Conservation (phyloP, 2,113 vertebrate genomes). For the Bufo bufo region DNA sequence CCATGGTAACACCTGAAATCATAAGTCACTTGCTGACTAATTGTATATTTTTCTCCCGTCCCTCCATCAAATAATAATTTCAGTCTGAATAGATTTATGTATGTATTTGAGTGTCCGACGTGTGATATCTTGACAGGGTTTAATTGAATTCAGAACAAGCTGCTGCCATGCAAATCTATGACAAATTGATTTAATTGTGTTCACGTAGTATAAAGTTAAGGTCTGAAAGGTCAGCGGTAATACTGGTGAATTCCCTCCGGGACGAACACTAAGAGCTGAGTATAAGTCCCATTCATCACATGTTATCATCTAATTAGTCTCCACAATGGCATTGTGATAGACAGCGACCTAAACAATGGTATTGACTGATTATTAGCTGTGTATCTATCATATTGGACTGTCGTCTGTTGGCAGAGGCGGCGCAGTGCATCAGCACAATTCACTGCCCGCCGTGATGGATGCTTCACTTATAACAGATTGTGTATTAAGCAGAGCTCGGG, state of each 20-base stretch:
- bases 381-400: constrained; percentile 89
- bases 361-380: constrained; percentile 89
- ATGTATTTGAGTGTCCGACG: not conserved
- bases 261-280: constrained; percentile 80
- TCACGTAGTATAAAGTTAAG: constrained; percentile 89
- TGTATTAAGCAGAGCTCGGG: not conserved
- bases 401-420: constrained; percentile 66
- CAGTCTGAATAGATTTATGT: not conserved
- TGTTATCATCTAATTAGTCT: constrained; percentile 98
- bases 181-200: constrained; percentile 89
- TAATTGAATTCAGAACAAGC: constrained; percentile 77
- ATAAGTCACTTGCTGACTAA: not conserved
- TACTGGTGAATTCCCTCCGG: constrained; percentile 85
- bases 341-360: constrained; percentile 77
- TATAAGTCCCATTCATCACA: constrained; percentile 97
- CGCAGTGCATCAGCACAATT: constrained; percentile 67
- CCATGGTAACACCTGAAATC: not conserved
- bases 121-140: constrained; percentile 9
- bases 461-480: constrained; percentile 69
- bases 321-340: constrained; percentile 85
- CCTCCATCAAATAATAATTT: not conserved
- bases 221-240: constrained; percentile 94
- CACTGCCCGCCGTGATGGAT: constrained; percentile 66
- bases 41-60: not conserved
- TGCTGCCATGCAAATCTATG: constrained; percentile 80